Evolutionary conservation across 2,888 invertebrate species (phyloP), one percentile per base, ranked within the genome.

Genomic region (Drosophila niveifrons): DNA sequence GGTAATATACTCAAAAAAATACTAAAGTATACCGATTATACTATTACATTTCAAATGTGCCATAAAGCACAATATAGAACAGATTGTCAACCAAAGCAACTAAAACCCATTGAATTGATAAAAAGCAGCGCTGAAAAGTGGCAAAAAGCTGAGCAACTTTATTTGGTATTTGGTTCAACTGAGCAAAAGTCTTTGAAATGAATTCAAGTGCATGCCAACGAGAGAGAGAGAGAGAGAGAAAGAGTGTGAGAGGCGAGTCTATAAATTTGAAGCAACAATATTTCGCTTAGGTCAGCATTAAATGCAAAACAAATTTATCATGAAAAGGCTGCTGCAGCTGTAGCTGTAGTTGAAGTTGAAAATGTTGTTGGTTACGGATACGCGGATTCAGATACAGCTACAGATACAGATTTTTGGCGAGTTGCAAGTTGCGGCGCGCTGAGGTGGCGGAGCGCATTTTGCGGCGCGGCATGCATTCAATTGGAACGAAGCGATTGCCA

Each of bases 401-500:
- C 67, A 63, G 72, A 72, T 78, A 63, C 67, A 67, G 67, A 63
- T 67, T 63, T 55, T 18, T 52, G 52, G 52, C 39, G 52, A 41
- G 39, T 41, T 41, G 39, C 13, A 41, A 41, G 39, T 41, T 41
- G 36, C 43, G 18, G 69, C 57, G 44, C 59, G 59, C 39, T 46
- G 61, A 36, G 51, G 61, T 72, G 79, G 62, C 64, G 57, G 57
- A 31, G 62, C 43, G 18, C 55, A 44, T 73, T 78, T 50, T 68
- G 67, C 66, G 80, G 85, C 82, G 86, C 80, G 66, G 69, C 79
- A 73, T 72, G 81, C 90, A 91, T 88, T 91, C 91, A 90, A 90
- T 90, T 90, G 91, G 90, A 90, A 91, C 90, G 90, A 90, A 90
- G 72, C 88, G 90, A 91, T 90, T 90, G 90, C 84, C 78, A 79